These are phyloP conservation scores for Silurus meridionalis DNA, from an alignment of 2,113 vertebrate species.

Conservation along the genomic window DNA sequence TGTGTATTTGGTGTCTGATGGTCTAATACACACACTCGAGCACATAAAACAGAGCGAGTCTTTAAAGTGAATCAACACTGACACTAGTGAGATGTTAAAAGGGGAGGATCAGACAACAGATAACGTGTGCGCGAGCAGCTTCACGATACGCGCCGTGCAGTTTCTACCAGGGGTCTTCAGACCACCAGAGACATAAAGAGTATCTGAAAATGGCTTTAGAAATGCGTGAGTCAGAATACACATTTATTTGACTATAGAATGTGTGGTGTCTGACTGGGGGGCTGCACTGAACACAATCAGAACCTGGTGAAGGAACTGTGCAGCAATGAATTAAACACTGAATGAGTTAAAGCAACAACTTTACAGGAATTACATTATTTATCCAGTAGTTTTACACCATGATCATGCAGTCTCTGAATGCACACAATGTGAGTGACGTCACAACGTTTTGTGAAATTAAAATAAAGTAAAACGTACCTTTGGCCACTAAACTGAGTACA, in stretches of 20 bases:
- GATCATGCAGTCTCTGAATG: neutral
- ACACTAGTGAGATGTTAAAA: constrained; percentile 71
- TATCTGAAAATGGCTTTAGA: neutral
- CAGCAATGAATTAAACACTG: neutral
- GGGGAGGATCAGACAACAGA: constrained; percentile 63
- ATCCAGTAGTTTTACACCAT: neutral
- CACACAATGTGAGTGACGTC: neutral
- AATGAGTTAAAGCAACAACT: neutral
- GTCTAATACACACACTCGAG: constrained; percentile 75
- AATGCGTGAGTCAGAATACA: neutral
- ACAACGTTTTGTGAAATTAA: neutral
- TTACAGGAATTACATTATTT: neutral
- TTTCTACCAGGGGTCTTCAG: neutral
- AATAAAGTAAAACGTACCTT: constrained; percentile 61
- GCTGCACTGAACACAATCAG: neutral
- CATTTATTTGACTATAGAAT: neutral
- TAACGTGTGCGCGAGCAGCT: constrained; percentile 35
- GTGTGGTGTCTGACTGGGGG: neutral
- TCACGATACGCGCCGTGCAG: neutral
- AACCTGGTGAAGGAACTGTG: neutral
- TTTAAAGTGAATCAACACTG: constrained; percentile 77
- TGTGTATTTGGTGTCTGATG: constrained; percentile 79
- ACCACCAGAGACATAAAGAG: neutral
- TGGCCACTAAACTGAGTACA: constrained; percentile 77
- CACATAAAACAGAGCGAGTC: constrained; percentile 72